Base-by-base conservation (phyloP, 2,888 invertebrate species). In the Crocallis elinguaria region DNA sequence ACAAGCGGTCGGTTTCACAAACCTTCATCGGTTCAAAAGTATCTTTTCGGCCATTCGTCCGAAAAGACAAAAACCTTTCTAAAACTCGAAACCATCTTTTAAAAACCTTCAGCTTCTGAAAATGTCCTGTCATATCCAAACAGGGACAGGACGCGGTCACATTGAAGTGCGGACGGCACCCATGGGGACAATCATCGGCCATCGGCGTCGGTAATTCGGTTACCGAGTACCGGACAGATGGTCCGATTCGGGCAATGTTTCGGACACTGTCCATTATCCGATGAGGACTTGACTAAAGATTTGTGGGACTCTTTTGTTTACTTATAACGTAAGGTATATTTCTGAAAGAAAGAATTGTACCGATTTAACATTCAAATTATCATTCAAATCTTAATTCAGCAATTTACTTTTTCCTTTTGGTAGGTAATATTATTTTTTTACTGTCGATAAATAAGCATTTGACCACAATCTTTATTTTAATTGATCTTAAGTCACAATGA, bases 181-280 rank as follows among this genome's bases (percentile, higher is more conserved):
- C 73, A 27, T 42, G 74, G 73, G 80, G 57, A 66, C 76, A 77
- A 77, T 79, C 74, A 72, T 64, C 55, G 66, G 60, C 75, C 71
- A 74, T 73, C 70, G 74, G 58, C 52, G 57, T 48, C 65, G 36
- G 69, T 79, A 76, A 77, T 72, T 71, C 67, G 69, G 71, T 77
- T 79, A 74, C 66, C 50, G 66, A 68, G 33, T 33, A 36, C 44
- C 70, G 62, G 63, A 61, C 65, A 57, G 66, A 64, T 63, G 50
- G 48, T 41, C 59, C 9, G 25, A 25, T 23, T 14, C 16, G 11
- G 35, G 35, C 32, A 32, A 32, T 32, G 35, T 36, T 19, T 36
- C 35, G 6, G 35, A 19, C 23, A 13, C 23, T 13, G 9, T 21
- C 33, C 16, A 8, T 17, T 33, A 33, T 33, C 19, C 17, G n/a